These are phyloP conservation scores for Triplophysa tibetana DNA, from an alignment of 2,113 vertebrate genomes.

Conservation along the genomic window DNA sequence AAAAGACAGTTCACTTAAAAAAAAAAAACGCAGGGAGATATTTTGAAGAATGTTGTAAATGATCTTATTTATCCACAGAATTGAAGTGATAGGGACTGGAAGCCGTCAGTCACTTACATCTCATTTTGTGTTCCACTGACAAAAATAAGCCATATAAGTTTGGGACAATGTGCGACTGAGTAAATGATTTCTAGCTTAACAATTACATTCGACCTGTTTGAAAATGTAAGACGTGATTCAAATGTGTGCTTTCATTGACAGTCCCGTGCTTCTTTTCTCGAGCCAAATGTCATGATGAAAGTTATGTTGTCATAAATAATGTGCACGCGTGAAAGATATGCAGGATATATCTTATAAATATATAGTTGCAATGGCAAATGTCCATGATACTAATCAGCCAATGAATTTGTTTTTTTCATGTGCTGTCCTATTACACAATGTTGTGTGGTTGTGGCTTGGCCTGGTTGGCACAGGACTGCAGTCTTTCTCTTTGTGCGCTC, in stretches of 20 bases:
- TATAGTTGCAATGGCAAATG: too few species aligned
- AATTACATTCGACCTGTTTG: not conserved
- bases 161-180: too few species aligned
- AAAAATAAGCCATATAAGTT: too few species aligned
- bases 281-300: not conserved
- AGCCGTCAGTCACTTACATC: too few species aligned
- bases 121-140: too few species aligned
- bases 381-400: not conserved
- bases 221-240: not conserved
- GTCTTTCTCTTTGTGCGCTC: conserved; percentile 65
- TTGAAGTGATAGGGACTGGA: too few species aligned
- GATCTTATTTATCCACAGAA: too few species aligned
- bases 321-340: not conserved
- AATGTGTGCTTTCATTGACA: conserved; percentile 14
- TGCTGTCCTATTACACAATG: not conserved
- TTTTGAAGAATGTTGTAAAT: too few species aligned
- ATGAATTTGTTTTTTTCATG: not conserved
- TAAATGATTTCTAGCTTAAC: too few species aligned
- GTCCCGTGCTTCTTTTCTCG: not conserved
- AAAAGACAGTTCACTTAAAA: too few species aligned
- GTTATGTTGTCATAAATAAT: conserved; percentile 1
- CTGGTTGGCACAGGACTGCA: conserved; percentile 63
- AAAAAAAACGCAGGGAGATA: too few species aligned
- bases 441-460: conserved; percentile 5
- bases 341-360: too few species aligned